A percentile compares a stretch with the other conserved stretches of the same genome.
These are phyloP conservation scores for Coendou prehensilis DNA, from an alignment of 2,797 vertebrate genomes.

Conservation along the genomic window DNA sequence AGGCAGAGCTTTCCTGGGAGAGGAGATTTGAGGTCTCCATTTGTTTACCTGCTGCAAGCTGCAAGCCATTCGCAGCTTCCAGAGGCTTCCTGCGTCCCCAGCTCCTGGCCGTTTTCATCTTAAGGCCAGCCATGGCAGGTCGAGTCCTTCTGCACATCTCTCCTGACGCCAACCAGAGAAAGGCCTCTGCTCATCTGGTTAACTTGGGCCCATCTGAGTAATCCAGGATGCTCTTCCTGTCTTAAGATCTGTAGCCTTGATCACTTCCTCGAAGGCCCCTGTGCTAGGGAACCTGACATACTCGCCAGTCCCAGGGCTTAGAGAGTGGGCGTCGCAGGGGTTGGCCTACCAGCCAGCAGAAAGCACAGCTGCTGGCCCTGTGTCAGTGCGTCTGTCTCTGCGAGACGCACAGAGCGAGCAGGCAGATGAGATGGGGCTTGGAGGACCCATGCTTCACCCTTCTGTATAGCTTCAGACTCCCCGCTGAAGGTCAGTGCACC, in stretches of 20 bases:
- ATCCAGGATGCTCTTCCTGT: neutral
- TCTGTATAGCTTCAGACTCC: neutral
- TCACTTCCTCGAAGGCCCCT: neutral
- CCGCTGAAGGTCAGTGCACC: fast-evolving
- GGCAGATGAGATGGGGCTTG: neutral
- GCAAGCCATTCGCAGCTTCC: neutral
- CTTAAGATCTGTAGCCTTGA: neutral
- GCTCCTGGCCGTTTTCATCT: neutral
- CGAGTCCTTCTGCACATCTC: neutral
- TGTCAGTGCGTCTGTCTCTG: neutral
- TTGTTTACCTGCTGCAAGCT: neutral
- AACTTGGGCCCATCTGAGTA: neutral
- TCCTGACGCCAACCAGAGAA: neutral
- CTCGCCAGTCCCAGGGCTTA: neutral
- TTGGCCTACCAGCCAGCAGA: neutral
- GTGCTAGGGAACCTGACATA: neutral
- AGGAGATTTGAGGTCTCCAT: neutral
- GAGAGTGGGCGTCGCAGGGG: neutral
- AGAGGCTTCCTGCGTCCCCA: neutral
- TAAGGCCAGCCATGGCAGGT: neutral
- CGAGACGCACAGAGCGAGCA: neutral
- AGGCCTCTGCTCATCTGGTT: neutral
- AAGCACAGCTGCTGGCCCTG: neutral
- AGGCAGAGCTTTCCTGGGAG: neutral
- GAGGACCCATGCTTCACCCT: no score